phyloP scores from a whole-genome alignment of 1,140 invertebrate species.

The Papilio polyxenes region DNA sequence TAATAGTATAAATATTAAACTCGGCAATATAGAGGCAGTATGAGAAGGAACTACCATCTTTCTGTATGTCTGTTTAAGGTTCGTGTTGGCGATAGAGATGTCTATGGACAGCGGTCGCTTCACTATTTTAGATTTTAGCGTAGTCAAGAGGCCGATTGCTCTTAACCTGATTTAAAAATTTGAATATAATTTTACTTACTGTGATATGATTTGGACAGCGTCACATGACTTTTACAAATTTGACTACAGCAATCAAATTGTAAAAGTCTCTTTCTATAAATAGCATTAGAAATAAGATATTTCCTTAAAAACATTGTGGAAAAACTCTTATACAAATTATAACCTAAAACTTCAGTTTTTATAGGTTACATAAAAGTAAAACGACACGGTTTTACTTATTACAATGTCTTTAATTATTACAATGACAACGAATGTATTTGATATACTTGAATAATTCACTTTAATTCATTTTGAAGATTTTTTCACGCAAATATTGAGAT shows the following conservation, averaged over 20 bases:
- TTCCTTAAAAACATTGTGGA: conserved; percentile 19
- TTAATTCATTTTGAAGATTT: not conserved
- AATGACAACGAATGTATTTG: not conserved
- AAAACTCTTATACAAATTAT: not conserved
- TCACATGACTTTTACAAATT: not conserved
- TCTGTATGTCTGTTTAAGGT: too few species aligned
- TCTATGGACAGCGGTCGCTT: not conserved
- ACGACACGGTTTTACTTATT: not conserved
- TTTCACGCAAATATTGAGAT: too few species aligned
- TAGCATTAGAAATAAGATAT: conserved; percentile 17
- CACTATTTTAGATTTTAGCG: not conserved
- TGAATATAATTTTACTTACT: not conserved
- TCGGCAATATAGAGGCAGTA: not conserved
- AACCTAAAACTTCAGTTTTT: conserved; percentile 1
- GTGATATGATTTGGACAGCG: not conserved
- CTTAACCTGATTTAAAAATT: not conserved
- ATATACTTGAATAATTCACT: not conserved
- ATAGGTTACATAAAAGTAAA: not conserved
- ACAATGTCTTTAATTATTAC: too few species aligned
- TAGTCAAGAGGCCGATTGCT: not conserved
- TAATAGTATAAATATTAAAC: too few species aligned
- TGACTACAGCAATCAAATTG: not conserved
- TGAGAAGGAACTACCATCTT: not conserved
- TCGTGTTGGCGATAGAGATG: too few species aligned
- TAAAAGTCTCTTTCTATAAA: conserved; percentile 12